Conservation (phyloP, 2,888 invertebrate genomes). For the Mythimna vitellina region DNA sequence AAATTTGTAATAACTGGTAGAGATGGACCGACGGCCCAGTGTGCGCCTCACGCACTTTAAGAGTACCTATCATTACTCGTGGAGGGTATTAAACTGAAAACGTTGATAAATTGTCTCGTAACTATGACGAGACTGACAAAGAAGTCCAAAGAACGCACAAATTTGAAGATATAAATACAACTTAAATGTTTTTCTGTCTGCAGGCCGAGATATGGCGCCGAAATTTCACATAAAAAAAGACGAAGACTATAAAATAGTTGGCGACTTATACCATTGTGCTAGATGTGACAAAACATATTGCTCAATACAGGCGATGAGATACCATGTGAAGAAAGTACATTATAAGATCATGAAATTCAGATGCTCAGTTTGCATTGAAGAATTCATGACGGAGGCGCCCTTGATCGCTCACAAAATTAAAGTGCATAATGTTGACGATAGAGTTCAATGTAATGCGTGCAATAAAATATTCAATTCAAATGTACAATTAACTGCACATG, state of each 20-base stretch:
- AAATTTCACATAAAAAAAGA: constrained; percentile 71
- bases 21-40: background rate
- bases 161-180: background rate
- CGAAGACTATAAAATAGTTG: constrained; percentile 73
- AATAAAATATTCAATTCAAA: constrained; percentile 77
- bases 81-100: background rate
- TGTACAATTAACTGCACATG: constrained; percentile 74
- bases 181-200: constrained; percentile 72
- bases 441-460: constrained; percentile 81
- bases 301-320: no score
- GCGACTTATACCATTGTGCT: constrained; percentile 68
- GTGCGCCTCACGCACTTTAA: background rate
- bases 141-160: background rate
- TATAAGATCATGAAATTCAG: no score
- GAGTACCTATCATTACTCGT: background rate
- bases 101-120: background rate
- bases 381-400: no score
- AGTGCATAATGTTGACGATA: constrained; percentile 78
- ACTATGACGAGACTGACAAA: background rate
- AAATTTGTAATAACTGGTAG: background rate
- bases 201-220: constrained; percentile 65
- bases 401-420: constrained; percentile 77
- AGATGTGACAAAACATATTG: constrained; percentile 75
- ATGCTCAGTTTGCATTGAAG: no score
- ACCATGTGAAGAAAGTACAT: no score